Conservation (phyloP, 1,140 invertebrate species). For the Drosophila santomea region DNA sequence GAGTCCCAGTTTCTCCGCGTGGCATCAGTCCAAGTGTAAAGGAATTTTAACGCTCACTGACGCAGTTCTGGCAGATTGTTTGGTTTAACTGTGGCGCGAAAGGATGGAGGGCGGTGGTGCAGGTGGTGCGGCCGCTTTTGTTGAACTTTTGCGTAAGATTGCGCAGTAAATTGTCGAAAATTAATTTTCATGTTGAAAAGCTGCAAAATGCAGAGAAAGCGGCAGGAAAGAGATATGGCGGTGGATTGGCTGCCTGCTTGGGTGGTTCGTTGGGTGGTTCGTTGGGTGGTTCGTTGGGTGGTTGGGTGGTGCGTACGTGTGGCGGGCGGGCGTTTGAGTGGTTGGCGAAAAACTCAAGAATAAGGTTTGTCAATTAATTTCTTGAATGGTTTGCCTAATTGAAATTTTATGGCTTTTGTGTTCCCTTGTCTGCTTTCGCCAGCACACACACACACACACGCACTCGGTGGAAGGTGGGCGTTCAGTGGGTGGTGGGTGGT, state of each 20-base stretch:
- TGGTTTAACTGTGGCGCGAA: conserved; percentile 60
- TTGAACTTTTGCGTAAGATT: conserved; percentile 83
- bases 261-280: neutral
- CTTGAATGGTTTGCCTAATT: conserved; percentile 81
- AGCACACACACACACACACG: neutral
- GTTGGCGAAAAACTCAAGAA: conserved; percentile 53
- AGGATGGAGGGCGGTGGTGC: neutral
- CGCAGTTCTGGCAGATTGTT: conserved; percentile 72
- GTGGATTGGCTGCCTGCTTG: neutral
- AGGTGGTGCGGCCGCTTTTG: conserved; percentile 61
- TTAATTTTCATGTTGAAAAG: conserved; percentile 83
- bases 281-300: neutral
- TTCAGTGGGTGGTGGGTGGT: conserved; percentile 4
- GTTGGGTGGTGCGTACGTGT: neutral
- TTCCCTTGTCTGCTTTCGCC: conserved; percentile 52
- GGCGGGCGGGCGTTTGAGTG: neutral
- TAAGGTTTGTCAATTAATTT: conserved; percentile 80
- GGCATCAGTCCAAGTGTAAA: conserved; percentile 73
- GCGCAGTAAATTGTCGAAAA: conserved; percentile 83
- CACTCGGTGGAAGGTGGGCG: neutral
- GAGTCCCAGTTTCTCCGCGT: conserved; percentile 28
- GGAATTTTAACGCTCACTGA: conserved; percentile 79
- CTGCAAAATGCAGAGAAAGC: conserved; percentile 66
- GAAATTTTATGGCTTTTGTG: conserved; percentile 77
- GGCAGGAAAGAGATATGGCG: conserved; percentile 28